Evolutionary conservation across 2,797 vertebrate species (phyloP).

Genomic region (Artibeus jamaicensis): DNA sequence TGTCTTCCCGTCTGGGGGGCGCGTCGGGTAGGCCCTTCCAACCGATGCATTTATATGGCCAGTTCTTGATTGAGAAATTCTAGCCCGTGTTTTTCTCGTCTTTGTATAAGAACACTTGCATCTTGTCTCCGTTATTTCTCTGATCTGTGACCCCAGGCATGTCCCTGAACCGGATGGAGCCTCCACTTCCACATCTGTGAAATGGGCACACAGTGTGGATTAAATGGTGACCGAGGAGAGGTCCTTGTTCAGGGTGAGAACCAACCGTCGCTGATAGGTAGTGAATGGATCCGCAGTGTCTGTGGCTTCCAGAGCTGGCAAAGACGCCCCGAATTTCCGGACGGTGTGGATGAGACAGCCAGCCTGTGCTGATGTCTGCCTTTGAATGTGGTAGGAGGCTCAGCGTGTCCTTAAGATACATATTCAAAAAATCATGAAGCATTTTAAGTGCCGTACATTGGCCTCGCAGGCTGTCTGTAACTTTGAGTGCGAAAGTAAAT

Average conservation of each 20-base stretch:
- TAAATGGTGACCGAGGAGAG: fast-evolving
- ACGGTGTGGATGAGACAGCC: background rate
- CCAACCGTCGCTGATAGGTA: fast-evolving
- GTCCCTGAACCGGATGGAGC: background rate
- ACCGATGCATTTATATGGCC: too few relatives aligned
- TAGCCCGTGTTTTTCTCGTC: background rate
- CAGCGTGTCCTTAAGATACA: background rate
- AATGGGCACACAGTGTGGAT: too few relatives aligned
- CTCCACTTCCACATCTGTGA: background rate
- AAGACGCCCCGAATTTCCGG: background rate
- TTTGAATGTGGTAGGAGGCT: background rate
- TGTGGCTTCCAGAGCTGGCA: background rate
- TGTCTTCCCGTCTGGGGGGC: background rate
- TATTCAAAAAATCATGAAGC: background rate
- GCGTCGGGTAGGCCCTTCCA: fast-evolving
- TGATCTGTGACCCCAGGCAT: background rate
- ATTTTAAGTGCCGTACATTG: background rate
- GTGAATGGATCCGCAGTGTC: background rate
- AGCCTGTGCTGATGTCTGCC: background rate
- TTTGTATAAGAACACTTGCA: fast-evolving
- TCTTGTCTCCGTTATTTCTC: background rate
- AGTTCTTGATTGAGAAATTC: background rate
- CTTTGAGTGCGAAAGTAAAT: background rate
- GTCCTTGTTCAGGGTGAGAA: background rate
- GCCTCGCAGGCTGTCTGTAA: background rate